Evolutionary conservation across 2,113 vertebrate species (phyloP).

Genomic region (Cynocephalus volans): DNA sequence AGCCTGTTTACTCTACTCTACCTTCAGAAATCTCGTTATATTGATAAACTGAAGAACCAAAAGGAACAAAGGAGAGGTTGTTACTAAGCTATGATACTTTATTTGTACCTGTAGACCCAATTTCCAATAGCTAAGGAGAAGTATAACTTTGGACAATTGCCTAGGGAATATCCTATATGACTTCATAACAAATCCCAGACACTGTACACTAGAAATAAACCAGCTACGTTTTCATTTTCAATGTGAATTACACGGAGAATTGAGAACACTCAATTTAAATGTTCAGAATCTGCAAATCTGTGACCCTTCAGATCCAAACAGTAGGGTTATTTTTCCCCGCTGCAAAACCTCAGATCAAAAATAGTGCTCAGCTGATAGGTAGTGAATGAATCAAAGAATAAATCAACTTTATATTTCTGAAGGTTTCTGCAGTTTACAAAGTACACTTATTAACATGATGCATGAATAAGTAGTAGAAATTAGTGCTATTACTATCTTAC

Average conservation of each 20-base stretch:
- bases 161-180: not conserved
- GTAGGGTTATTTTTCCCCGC: not conserved
- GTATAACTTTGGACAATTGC: not conserved
- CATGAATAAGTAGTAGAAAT: not conserved
- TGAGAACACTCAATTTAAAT: not conserved
- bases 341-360: not conserved
- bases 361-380: not conserved
- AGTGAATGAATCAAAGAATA: conserved; percentile 7
- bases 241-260: not conserved
- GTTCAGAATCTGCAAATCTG: conserved; percentile 30
- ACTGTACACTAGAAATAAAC: not conserved
- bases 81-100: not conserved
- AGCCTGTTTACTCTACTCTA: not conserved
- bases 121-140: conserved; percentile 4
- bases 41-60: not conserved
- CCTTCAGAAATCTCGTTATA: not conserved
- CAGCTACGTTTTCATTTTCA: not conserved
- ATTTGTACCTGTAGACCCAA: not conserved
- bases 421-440: conserved; percentile 3
- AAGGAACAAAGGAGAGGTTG: rapidly evolving
- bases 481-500: not conserved
- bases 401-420: not conserved
- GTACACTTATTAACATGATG: not conserved
- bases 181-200: not conserved
- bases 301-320: not conserved